A percentile compares a stretch with the other conserved stretches of the same genome.
These are phyloP conservation scores for Sturmia bella DNA, from an alignment of 2,888 invertebrate genomes.

Conservation along the genomic window DNA sequence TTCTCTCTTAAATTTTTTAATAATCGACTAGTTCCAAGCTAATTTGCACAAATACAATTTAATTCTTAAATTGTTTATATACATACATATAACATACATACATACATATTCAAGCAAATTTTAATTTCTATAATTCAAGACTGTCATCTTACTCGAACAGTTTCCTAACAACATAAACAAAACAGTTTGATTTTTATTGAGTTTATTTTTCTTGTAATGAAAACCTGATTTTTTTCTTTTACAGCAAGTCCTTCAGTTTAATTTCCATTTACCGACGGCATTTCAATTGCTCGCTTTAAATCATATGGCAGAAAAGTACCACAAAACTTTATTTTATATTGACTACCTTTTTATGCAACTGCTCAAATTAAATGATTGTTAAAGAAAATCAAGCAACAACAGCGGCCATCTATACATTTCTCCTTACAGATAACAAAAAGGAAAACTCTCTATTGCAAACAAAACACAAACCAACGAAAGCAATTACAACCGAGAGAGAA, in stretches of 20 bases:
- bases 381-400: slow-evolving; percentile 31
- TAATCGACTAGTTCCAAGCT: too few relatives aligned
- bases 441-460: slow-evolving; percentile 38
- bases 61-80: too few relatives aligned
- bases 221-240: too few relatives aligned
- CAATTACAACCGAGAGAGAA: slow-evolving; percentile 26
- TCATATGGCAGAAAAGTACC: slow-evolving; percentile 42
- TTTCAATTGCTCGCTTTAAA: slow-evolving; percentile 35
- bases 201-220: too few relatives aligned
- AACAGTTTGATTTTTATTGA: too few relatives aligned
- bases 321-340: slow-evolving; percentile 2
- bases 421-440: slow-evolving; percentile 27
- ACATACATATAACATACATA: too few relatives aligned
- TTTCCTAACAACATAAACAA: too few relatives aligned
- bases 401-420: slow-evolving; percentile 35
- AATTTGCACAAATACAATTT: too few relatives aligned
- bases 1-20: too few relatives aligned
- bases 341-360: slow-evolving; percentile 61
- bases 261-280: slow-evolving; percentile 46
- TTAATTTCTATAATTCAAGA: too few relatives aligned
- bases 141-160: too few relatives aligned
- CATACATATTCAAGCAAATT: too few relatives aligned
- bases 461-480: slow-evolving; percentile 1
- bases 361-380: slow-evolving; percentile 54
- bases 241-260: not conserved